Evolutionary conservation across 2,113 vertebrate species (phyloP), one percentile per base, ranked within the genome.

Genomic region (Petromus typicus): DNA sequence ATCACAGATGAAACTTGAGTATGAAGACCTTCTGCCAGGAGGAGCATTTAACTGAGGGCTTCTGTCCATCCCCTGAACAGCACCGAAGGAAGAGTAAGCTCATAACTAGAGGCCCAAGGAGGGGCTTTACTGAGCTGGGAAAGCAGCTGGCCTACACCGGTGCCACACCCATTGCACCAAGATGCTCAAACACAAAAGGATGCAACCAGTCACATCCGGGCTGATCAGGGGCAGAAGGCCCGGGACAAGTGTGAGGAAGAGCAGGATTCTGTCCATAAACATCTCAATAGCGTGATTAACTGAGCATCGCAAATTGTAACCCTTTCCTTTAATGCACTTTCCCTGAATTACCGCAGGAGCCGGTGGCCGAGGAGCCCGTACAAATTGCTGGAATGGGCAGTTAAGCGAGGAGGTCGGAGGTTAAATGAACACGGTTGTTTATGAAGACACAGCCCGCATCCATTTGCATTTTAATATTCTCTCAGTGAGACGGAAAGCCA

Each of bases 341-440:
- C 97, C 98, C 97, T 59, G 98, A 98, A 98, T 97, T 98, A 94
- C 97, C 98, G 61, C 89, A 92, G 96, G 98, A 90, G 95, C 96
- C 67, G 0, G 82, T 90, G 95, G 97, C 97, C 97, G 98, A 98
- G 99, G 98, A 98, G 98, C 98, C 98, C 98, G 96, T 96, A 99
- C 99, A 99, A 99, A 99, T 99, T 99, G 99, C 99, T 99, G 99
- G 99, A 98, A 99, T 99, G 99, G 99, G 99, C 99, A 99, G 99
- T 99, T 99, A 99, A 99, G 99, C 99, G 98, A 95, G 96, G 98
- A 98, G 99, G 99, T 99, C 99, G 97, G 98, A 98, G 99, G 99
- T 99, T 99, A 99, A 99, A 99, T 99, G 99, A 99, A 99, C 99
- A 99, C 98, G 98, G 99, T 99, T 99, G 99, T 99, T 99, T 99